A percentile compares a stretch with the other conserved stretches of the same genome.
These are phyloP conservation scores for Coleophora flavipennella DNA, from an alignment of 2,888 invertebrate genomes.

Conservation along the genomic window DNA sequence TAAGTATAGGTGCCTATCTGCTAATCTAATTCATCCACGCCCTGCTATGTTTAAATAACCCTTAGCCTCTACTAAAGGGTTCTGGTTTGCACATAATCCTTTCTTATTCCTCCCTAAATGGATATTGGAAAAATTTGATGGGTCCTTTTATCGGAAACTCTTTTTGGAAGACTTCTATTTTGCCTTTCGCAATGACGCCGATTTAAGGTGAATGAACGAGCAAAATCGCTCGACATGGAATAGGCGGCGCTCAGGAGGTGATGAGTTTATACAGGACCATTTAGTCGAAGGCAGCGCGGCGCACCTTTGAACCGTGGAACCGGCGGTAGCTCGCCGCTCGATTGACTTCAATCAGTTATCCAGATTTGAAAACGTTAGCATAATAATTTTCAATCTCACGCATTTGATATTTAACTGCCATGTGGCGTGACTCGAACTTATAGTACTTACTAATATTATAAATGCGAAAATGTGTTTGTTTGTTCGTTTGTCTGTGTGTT, in stretches of 20 bases:
- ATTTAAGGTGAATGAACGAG: constrained; percentile 70
- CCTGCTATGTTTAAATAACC: constrained; percentile 53
- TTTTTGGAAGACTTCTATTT: constrained; percentile 65
- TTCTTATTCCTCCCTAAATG: constrained; percentile 63
- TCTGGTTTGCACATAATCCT: constrained; percentile 59
- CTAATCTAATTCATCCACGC: constrained; percentile 41
- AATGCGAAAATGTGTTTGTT: too few relatives aligned
- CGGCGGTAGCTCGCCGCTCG: constrained; percentile 39
- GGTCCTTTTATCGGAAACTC: constrained; percentile 61
- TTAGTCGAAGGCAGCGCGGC: constrained; percentile 52
- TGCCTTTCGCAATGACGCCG: constrained; percentile 62
- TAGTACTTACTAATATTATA: too few relatives aligned
- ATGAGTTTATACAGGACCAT: constrained; percentile 65
- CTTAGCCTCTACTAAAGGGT: constrained; percentile 57
- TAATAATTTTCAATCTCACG: too few relatives aligned
- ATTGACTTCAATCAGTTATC: constrained; percentile 31
- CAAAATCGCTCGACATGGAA: constrained; percentile 65
- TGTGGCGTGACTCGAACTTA: too few relatives aligned
- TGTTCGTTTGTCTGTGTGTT: too few relatives aligned
- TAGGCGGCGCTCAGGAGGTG: constrained; percentile 63
- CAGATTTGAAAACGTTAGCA: neutral
- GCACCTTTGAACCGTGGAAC: constrained; percentile 61
- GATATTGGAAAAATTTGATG: constrained; percentile 66
- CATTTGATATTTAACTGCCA: too few relatives aligned
- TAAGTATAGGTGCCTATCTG: constrained; percentile 3